Evolutionary conservation across 2,888 invertebrate species (phyloP).

Genomic region (Himalopsyche anomala): DNA sequence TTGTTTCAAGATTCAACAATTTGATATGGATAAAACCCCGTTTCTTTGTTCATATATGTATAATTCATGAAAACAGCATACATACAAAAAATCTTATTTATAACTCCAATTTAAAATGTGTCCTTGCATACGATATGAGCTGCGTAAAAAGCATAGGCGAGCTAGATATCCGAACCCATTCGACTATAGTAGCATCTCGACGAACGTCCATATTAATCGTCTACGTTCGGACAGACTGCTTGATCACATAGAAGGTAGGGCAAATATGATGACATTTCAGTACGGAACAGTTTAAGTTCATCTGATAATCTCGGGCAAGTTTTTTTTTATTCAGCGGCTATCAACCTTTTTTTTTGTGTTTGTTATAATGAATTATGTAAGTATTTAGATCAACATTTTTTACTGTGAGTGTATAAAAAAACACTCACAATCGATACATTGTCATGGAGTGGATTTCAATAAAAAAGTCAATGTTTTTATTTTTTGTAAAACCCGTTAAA

Average conservation of each 20-base stretch:
- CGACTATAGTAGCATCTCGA: not conserved
- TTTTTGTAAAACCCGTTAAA: too few species aligned
- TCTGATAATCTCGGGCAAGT: conserved; percentile 29
- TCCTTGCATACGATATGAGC: conserved; percentile 30
- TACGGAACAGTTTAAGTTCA: conserved; percentile 26
- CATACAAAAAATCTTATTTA: conserved; percentile 18
- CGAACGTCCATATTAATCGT: not conserved
- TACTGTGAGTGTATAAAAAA: too few species aligned
- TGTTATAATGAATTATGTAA: not conserved
- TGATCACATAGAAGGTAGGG: not conserved
- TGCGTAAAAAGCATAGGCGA: not conserved
- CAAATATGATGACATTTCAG: conserved; percentile 31
- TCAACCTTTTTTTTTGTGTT: not conserved
- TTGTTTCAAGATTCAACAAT: not conserved
- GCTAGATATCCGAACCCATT: not conserved
- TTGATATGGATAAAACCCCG: conserved; percentile 34
- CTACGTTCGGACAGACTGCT: not conserved
- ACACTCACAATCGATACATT: too few species aligned
- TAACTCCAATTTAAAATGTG: conserved; percentile 9
- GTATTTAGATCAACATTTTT: not conserved
- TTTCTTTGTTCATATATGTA: conserved; percentile 5
- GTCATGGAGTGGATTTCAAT: too few species aligned
- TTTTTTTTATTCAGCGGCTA: not conserved
- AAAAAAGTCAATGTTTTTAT: too few species aligned
- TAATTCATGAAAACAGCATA: conserved; percentile 21